Conservation (phyloP, 2,113 vertebrate genomes). For the Alethe castanea region DNA sequence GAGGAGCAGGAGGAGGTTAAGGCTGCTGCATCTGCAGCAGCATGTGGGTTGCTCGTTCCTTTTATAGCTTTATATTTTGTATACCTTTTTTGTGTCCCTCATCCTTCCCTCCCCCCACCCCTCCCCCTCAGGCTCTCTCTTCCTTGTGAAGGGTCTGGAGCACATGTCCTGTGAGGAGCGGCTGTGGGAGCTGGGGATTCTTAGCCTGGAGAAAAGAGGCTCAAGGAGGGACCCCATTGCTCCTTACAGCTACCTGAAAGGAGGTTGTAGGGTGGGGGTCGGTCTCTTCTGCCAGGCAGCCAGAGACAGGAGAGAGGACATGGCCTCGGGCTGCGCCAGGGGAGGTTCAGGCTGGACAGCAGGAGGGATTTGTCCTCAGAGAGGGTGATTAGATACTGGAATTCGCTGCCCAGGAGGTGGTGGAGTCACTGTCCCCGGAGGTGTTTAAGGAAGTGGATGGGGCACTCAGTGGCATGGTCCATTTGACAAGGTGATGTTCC, state of each 20-base stretch:
- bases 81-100: neutral
- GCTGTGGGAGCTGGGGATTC: neutral
- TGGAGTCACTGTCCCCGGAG: neutral
- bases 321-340: neutral
- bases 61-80: neutral
- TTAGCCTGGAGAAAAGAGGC: neutral
- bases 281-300: neutral
- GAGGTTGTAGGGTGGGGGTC: neutral
- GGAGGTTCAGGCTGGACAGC: neutral
- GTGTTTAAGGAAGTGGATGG: neutral
- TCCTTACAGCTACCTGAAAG: neutral
- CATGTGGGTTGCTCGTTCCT: neutral
- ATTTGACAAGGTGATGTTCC: neutral
- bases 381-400: neutral
- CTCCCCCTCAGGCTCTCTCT: neutral
- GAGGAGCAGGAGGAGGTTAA: neutral
- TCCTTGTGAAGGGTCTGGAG: neutral
- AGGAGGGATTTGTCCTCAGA: neutral
- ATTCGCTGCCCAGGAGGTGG: neutral
- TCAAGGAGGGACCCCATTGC: neutral
- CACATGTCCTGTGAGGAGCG: neutral
- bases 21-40: neutral
- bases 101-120: too few relatives aligned
- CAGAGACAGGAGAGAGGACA: neutral
- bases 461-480: neutral